These are phyloP conservation scores for Drosophila burlai DNA, from an alignment of 1,140 invertebrate genomes.

Conservation along the genomic window DNA sequence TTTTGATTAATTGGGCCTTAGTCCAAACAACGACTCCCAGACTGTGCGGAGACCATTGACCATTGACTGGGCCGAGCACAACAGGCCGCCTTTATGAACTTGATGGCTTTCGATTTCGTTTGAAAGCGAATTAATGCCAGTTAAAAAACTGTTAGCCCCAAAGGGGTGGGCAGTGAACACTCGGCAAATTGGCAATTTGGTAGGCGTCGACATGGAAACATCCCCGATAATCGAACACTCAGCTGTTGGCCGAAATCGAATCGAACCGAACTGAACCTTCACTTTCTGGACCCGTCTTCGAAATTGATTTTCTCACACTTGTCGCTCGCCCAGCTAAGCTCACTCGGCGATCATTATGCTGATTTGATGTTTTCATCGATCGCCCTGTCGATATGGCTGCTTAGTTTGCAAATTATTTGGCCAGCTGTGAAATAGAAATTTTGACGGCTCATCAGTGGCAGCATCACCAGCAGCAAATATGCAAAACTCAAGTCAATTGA, in stretches of 20 bases:
- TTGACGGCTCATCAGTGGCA: constrained; percentile 56
- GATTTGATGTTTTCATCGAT: constrained; percentile 72
- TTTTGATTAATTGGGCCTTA: constrained; percentile 63
- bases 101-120: constrained; percentile 73
- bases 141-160: constrained; percentile 52
- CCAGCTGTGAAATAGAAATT: constrained; percentile 57
- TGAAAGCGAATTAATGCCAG: constrained; percentile 46
- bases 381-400: constrained; percentile 41
- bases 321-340: constrained; percentile 48
- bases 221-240: constrained; percentile 18
- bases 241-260: constrained; percentile 15
- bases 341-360: constrained; percentile 51
- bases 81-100: constrained; percentile 35
- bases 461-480: neutral
- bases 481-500: constrained; percentile 30
- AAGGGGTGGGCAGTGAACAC: neutral
- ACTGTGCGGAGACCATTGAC: constrained; percentile 36
- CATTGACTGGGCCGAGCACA: constrained; percentile 24
- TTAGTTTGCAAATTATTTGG: constrained; percentile 48
- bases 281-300: constrained; percentile 42
- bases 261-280: constrained; percentile 37
- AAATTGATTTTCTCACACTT: constrained; percentile 80
- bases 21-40: constrained; percentile 37
- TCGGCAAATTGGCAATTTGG: constrained; percentile 43
- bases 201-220: constrained; percentile 56